Base-by-base conservation (phyloP, 2,113 vertebrate species). In the Cisticola juncidis region DNA sequence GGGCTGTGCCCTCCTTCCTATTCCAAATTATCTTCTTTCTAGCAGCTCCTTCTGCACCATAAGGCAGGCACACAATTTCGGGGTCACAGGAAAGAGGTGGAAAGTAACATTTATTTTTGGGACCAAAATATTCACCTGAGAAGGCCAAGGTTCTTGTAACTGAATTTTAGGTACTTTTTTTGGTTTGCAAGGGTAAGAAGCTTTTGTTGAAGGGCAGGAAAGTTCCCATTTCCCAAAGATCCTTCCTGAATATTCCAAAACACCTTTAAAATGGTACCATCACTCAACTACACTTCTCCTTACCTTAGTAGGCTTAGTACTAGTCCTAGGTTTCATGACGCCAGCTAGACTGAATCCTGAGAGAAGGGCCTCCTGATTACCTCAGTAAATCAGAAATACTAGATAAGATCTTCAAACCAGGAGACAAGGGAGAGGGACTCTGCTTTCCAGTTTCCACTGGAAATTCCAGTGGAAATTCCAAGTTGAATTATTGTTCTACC, bases 11-110 rank as follows among this genome's bases (percentile, higher is more conserved):
- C 65, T 88, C 93, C 64, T 96, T 95, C 90, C 69, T 78, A 77
- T 95, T 94, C 64, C 92, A 95, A 95, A 93, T 91, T 35, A 89
- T 62, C 64, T 92, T 91, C 80, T 90, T 95, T 88, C 87, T 51
- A 86, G 88, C 77, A 57, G 33, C 73, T 95, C 80, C 81, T 96
- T 81, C 92, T 96, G 84, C 69, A 89, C 58, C 65, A 51, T n/a
- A 82, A 70, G 44, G 33, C 64, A 87, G 26, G 7, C 38, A 50
- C 71, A 58, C 38, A 81, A 45, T 74, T 91, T 62, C 21, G 35
- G 81, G 31, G 92, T 89, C 90, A 88, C 74, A 90, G 56, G 60
- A 94, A 94, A 93, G 60, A 90, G 81, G 62, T 58, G 45, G 65
- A 60, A 82, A 90, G 78, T 80, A 86, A 61, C 7, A 4, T 50